Conservation (phyloP, 2,113 vertebrate species). For the Sterna hirundo region DNA sequence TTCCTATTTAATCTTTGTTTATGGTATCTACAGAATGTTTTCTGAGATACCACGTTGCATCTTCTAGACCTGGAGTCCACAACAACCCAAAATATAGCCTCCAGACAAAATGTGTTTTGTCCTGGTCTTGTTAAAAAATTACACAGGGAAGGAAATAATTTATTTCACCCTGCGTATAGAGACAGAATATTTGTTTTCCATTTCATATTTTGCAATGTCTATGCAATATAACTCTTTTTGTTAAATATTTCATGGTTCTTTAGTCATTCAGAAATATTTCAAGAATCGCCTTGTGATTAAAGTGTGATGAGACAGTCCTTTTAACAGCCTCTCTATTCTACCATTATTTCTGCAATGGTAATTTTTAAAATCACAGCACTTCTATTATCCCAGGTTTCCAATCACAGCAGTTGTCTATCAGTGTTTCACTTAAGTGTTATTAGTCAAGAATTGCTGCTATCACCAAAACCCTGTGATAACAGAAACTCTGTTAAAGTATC, state of each 20-base stretch:
- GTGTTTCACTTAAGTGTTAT: not conserved
- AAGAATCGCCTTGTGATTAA: not conserved
- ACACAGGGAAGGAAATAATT: not conserved
- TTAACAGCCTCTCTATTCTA: not conserved
- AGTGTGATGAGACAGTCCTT: not conserved
- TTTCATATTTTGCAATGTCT: not conserved
- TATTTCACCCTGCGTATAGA: not conserved
- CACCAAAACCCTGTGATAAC: not conserved
- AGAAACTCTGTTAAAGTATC: not conserved
- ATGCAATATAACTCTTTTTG: not conserved
- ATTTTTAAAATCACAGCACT: not conserved
- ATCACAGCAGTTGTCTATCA: not conserved
- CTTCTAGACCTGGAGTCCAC: not conserved
- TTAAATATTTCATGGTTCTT: not conserved
- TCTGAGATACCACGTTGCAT: not conserved
- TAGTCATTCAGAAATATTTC: not conserved
- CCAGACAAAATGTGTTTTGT: not conserved
- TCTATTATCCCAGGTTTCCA: not conserved
- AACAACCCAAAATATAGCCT: not conserved
- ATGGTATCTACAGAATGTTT: not conserved
- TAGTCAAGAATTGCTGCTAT: constrained; percentile 1
- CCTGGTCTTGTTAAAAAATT: not conserved
- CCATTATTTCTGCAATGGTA: not conserved
- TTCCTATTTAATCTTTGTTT: not conserved
- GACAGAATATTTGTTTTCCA: not conserved